Conservation (phyloP, 2,888 invertebrate species). For the Coremacera marginata region DNA sequence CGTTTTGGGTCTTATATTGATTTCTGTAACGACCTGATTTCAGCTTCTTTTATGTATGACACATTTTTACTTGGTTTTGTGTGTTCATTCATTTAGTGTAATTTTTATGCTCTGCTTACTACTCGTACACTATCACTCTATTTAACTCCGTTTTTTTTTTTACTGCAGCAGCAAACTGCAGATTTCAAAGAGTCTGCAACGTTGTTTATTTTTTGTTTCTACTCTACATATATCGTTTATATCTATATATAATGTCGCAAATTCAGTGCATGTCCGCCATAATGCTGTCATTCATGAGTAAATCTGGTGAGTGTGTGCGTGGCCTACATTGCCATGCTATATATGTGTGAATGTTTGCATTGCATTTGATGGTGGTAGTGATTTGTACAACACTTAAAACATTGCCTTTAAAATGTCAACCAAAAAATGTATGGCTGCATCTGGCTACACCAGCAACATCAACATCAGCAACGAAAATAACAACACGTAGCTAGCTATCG, state of each 20-base stretch:
- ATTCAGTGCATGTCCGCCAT: background rate
- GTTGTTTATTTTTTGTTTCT: too few species aligned
- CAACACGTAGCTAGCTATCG: conserved; percentile 6
- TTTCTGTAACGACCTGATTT: conserved; percentile 41
- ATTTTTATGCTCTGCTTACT: conserved; percentile 18
- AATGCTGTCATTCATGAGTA: conserved; percentile 9
- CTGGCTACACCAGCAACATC: background rate
- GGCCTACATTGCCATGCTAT: background rate
- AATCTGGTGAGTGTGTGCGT: background rate
- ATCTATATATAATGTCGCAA: background rate
- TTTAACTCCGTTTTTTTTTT: background rate
- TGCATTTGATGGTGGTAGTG: background rate
- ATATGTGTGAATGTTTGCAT: too few species aligned
- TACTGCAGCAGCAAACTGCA: too few species aligned
- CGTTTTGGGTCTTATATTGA: conserved; percentile 40
- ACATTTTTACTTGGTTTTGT: background rate
- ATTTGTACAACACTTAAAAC: background rate
- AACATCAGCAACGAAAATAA: conserved; percentile 11
- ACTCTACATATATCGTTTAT: too few species aligned
- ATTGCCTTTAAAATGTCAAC: conserved; percentile 5
- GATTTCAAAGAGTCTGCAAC: too few species aligned
- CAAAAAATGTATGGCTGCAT: conserved; percentile 1
- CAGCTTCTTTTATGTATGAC: conserved; percentile 33
- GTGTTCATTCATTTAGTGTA: conserved; percentile 5
- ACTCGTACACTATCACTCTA: background rate